Percentiles rank a stretch among this genome's conserved stretches.
phyloP scores from a whole-genome alignment of 2,797 vertebrate species.

The Atherinosoma microstoma region DNA sequence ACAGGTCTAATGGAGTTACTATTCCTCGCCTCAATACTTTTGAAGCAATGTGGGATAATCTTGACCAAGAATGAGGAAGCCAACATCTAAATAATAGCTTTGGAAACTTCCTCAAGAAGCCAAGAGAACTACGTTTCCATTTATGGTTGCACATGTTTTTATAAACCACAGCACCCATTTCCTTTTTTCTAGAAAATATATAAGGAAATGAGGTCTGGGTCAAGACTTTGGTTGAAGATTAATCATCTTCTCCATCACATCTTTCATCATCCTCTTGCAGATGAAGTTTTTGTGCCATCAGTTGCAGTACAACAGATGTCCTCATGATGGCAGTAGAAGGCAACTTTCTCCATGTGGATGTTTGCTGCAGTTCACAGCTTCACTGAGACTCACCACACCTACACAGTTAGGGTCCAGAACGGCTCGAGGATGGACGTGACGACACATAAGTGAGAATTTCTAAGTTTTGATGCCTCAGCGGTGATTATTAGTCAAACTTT shows the following conservation, averaged over 20 bases:
- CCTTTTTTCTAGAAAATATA: not conserved
- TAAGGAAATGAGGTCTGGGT: not conserved
- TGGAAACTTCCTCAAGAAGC: not conserved
- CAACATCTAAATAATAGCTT: not conserved
- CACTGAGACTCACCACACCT: not conserved
- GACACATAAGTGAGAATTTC: not conserved
- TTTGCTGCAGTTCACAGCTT: constrained; percentile 4
- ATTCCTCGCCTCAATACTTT: too few relatives aligned
- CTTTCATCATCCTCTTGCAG: not conserved
- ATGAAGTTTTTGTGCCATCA: not conserved
- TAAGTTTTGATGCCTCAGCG: not conserved
- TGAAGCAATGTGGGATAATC: too few relatives aligned
- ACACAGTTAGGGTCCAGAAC: not conserved
- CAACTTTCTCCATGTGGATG: not conserved
- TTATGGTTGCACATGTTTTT: too few relatives aligned
- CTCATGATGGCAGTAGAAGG: constrained; percentile 57
- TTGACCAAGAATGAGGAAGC: too few relatives aligned
- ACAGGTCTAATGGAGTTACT: too few relatives aligned
- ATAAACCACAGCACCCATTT: too few relatives aligned
- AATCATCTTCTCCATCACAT: not conserved
- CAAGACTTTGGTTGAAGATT: not conserved
- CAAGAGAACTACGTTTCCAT: too few relatives aligned
- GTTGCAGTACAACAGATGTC: not conserved
- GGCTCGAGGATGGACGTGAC: not conserved
- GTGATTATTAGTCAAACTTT: not conserved